Conservation (phyloP, 2,797 vertebrate genomes). For the Scleropages formosus region DNA sequence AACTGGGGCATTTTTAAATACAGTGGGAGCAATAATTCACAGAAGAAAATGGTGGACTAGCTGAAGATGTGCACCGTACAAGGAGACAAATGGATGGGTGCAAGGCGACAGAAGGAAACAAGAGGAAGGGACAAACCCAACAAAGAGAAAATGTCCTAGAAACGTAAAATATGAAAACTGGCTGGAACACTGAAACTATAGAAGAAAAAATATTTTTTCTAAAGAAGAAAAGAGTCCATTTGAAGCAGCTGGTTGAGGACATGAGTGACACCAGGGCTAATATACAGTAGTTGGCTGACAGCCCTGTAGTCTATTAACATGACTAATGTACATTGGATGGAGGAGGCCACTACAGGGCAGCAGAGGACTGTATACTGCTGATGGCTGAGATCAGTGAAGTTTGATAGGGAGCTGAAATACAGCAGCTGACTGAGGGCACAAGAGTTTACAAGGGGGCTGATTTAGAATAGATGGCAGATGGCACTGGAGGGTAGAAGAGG, state of each 20-base stretch:
- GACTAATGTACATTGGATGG: too few relatives aligned
- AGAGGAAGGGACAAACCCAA: neutral
- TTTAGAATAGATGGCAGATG: too few relatives aligned
- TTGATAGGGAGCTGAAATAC: constrained; percentile 2
- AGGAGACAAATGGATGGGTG: neutral
- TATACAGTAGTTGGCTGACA: neutral
- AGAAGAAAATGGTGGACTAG: neutral
- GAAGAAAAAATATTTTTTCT: too few relatives aligned
- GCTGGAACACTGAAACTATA: neutral
- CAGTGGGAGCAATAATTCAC: neutral
- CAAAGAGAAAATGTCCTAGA: too few relatives aligned
- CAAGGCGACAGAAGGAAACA: neutral
- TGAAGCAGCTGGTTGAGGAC: too few relatives aligned
- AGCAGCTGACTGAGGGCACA: neutral
- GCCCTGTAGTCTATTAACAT: too few relatives aligned
- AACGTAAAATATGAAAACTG: too few relatives aligned
- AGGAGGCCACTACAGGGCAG: neutral
- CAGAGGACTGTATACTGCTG: neutral
- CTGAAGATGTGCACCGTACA: neutral
- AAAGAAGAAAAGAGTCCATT: too few relatives aligned
- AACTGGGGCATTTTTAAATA: constrained; percentile 18
- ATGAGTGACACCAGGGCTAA: neutral
- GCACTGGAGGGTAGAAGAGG: too few relatives aligned
- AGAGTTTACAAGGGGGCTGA: neutral
- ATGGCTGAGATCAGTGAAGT: neutral